A percentile compares a stretch with the other conserved stretches of the same genome.
phyloP scores from a whole-genome alignment of 2,888 invertebrate species.

The Anaspis maculata region DNA sequence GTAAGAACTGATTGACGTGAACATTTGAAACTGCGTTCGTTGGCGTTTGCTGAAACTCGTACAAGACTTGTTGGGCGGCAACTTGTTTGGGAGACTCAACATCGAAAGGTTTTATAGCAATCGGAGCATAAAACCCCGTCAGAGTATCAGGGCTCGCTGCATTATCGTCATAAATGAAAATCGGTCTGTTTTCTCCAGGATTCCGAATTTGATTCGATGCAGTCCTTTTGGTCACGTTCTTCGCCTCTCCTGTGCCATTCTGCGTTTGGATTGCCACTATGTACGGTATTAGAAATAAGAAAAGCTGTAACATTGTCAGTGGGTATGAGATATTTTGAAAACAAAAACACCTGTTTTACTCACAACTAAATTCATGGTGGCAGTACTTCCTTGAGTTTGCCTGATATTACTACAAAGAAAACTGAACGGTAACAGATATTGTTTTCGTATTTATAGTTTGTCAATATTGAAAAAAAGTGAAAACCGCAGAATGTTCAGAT shows the following conservation, averaged over 20 bases:
- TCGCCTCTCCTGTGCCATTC: too few relatives aligned
- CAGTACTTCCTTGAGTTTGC: conserved; percentile 1
- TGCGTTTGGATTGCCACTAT: too few relatives aligned
- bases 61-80: conserved; percentile 33
- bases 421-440: conserved; percentile 5
- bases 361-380: neutral
- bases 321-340: neutral
- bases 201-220: conserved; percentile 16
- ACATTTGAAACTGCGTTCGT: conserved; percentile 31
- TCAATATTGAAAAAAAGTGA: conserved; percentile 4
- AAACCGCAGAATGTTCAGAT: conserved; percentile 11
- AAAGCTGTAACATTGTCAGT: neutral
- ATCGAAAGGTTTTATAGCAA: conserved; percentile 12
- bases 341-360: neutral
- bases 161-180: conserved; percentile 19
- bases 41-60: conserved; percentile 34
- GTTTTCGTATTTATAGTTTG: conserved; percentile 9
- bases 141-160: conserved; percentile 7
- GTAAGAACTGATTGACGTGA: conserved; percentile 27
- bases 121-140: conserved; percentile 7
- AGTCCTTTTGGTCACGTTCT: conserved; percentile 22
- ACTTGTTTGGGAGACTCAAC: conserved; percentile 26
- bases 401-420: neutral
- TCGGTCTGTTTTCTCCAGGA: conserved; percentile 20
- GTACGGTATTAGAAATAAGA: too few relatives aligned